Base-by-base conservation (phyloP, 2,797 vertebrate species). In the Anguilla pacifica region DNA sequence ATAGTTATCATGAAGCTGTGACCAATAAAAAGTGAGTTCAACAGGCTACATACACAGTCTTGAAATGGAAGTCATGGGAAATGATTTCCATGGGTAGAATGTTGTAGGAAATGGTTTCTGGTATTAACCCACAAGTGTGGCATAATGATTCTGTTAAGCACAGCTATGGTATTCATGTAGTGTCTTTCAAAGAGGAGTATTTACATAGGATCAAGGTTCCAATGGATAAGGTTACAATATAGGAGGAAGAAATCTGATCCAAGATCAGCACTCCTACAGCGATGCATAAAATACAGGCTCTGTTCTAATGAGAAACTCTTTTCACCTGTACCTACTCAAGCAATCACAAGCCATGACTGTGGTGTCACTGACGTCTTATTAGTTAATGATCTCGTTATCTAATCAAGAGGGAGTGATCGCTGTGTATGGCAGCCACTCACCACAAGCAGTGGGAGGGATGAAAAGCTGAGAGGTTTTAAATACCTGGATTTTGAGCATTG, bases 301-400 rank as follows among this genome's bases (percentile, higher is more conserved):
- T 79, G 17, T 46, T 82, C 25, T 82, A 25, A 82, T 51, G 46
- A 51, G 22, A 82, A 46, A 82, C 22, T n/a, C 25, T 1, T 51
- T 15, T 82, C 79, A 82, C 46, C 46, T 82, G 43, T 51, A 46
- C 22, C 79, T 35, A 31, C 51, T 31, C n/a, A 25, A 43, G 19
- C 10, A 57, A 84, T 57, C 6, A 57, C n/a, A 39, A 61, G 72
- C 51, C 53, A 25, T 81, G 13, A 57, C 35, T 59, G 72, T 86
- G 72, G 53, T 57, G 15, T 15, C 53, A 81, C 72, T 46, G 4
- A 6, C 6, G 43, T 46, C 31, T 59, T 46, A 86, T 77, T 77
- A n/a, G 79, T 51, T 13, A 82, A 82, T n/a, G 43, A 79, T 6
- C 22, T 77, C 35, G 28, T 87, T 82, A 87, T 61, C 39, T 53